These are phyloP conservation scores for Mormoops blainvillei DNA, from an alignment of 2,113 vertebrate genomes.

Conservation along the genomic window DNA sequence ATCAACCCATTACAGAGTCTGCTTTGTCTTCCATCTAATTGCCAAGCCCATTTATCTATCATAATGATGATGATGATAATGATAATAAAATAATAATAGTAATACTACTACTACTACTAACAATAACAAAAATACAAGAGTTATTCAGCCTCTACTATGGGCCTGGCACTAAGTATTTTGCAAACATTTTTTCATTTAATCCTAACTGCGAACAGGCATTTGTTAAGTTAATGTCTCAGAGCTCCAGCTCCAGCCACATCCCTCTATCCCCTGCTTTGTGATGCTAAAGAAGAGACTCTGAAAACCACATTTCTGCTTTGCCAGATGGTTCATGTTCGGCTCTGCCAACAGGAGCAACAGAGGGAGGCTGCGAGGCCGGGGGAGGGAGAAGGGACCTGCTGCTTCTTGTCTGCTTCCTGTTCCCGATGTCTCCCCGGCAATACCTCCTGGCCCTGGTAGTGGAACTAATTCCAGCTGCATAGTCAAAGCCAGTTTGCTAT, in stretches of 20 bases:
- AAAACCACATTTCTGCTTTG: not conserved
- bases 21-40: not conserved
- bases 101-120: not conserved
- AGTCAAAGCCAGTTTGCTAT: not conserved
- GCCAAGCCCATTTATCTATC: not conserved
- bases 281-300: not conserved
- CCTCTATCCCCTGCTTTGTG: not conserved
- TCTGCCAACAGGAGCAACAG: not conserved
- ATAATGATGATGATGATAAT: not conserved
- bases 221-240: not conserved
- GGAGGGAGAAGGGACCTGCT: not conserved
- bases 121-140: not conserved
- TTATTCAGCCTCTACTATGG: not conserved
- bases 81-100: not conserved
- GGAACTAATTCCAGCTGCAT: not conserved
- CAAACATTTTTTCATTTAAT: not conserved
- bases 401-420: conserved; percentile 11
- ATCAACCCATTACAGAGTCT: not conserved
- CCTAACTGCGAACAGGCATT: not conserved
- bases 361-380: not conserved
- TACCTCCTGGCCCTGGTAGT: not conserved
- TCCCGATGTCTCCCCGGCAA: not conserved
- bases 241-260: not conserved
- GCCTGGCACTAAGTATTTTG: not conserved
- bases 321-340: not conserved